Evolutionary conservation across 1,140 invertebrate genomes (phyloP), one percentile per base, ranked within the genome.

Genomic region (Saccostrea glomerata): DNA sequence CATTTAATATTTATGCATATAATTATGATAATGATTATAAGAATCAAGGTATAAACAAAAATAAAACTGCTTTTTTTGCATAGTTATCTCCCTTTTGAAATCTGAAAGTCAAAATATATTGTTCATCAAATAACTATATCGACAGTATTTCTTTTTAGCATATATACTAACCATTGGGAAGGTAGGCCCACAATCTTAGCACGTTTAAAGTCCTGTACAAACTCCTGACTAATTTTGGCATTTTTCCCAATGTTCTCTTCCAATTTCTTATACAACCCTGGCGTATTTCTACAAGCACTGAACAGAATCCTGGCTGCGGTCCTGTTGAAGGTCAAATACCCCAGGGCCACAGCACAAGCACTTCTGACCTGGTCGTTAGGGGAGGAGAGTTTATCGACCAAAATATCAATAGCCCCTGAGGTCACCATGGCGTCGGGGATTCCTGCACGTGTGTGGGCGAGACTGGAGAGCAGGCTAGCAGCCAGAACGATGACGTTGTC

Each of bases 341-440:
- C 95, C 36, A 95, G 90, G n/a, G 94, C 93, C 66, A 95, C 92
- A 0, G 94, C 94, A 47, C 92, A 92, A 15, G 93, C 90, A 86
- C 89, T 92, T 13, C 94, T 89, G 20, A 95, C 93, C 87, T 92
- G 92, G 17, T 94, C 93, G 89, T 94, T 94, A 0, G 40, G 56
- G 12, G 93, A 93, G 23, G 90, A 89, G 12, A 95, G 89, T 25
- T 91, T 89, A 4, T 91, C 90, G 11, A 95, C 91, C 1, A 95
- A 91, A 12, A 93, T 77, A 36, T 95, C 93, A n/a, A 95, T 92
- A 12, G 93, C 93, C 9, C 95, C 94, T 7, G 91, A 90, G 13
- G 94, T 95, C 40, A 95, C 92, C 93, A 95, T 95, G 63, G 94
- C 95, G 89, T 95, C 95, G 36, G 94, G 92, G 55, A 95, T 94